Evolutionary conservation across 1,140 invertebrate genomes (phyloP).

Genomic region (Drosophila pseudoobscura): DNA sequence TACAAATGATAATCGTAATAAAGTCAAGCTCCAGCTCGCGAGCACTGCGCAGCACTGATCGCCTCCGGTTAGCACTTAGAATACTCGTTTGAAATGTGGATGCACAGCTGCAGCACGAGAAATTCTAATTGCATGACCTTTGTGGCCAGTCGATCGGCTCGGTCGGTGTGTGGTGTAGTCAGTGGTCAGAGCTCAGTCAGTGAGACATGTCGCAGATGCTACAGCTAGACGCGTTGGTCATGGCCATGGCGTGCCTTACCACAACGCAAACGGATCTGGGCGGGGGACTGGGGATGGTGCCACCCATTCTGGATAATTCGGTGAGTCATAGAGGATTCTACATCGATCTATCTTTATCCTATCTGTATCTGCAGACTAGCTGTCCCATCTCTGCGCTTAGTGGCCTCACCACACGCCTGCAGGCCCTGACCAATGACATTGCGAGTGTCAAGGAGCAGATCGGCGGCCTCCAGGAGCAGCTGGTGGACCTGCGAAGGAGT

Average conservation of each 20-base stretch:
- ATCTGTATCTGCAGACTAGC: conserved; percentile 4
- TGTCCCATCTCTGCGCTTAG: conserved; percentile 45
- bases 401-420: conserved; percentile 43
- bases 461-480: conserved; percentile 55
- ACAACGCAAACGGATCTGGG: conserved; percentile 56
- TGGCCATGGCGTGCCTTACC: conserved; percentile 68
- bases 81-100: conserved; percentile 40
- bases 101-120: not conserved
- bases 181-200: conserved; percentile 1
- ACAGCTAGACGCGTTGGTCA: conserved; percentile 67
- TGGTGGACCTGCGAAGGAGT: conserved; percentile 46
- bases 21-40: no score
- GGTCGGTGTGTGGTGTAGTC: not conserved
- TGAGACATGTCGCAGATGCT: conserved; percentile 58
- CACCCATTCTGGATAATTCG: conserved; percentile 30
- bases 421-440: conserved; percentile 38
- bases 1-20: no score
- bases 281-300: conserved; percentile 22
- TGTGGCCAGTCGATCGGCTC: conserved; percentile 2
- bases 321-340: conserved; percentile 25
- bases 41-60: not conserved
- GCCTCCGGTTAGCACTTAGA: conserved; percentile 11
- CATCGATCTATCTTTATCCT: no score
- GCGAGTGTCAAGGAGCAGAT: conserved; percentile 44
- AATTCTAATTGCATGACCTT: conserved; percentile 24